Percentiles rank a stretch among this genome's conserved stretches.
These are phyloP conservation scores for Dinocampus coccinellae DNA, from an alignment of 2,888 invertebrate species.

Conservation along the genomic window DNA sequence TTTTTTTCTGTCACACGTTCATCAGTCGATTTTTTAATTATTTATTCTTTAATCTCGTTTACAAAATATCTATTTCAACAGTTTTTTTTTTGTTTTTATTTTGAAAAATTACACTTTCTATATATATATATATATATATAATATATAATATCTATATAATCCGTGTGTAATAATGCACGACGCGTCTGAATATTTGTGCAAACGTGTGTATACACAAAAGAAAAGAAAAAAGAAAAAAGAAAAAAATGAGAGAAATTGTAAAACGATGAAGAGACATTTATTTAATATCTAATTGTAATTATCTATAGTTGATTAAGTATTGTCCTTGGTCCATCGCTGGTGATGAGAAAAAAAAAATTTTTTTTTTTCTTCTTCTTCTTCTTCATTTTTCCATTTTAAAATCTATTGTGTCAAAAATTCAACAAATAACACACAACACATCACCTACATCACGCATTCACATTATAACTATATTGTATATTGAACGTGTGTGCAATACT, in stretches of 20 bases:
- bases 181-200: not conserved
- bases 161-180: not conserved
- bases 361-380: not conserved
- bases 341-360: conserved; percentile 14
- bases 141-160: not conserved
- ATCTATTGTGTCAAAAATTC: conserved; percentile 1
- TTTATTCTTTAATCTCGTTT: conserved; percentile 19
- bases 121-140: not conserved
- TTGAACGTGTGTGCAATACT: not conserved
- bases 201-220: not conserved
- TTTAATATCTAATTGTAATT: not conserved
- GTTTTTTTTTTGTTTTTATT: not conserved
- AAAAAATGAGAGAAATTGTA: not conserved
- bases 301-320: conserved; percentile 32
- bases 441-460: not conserved
- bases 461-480: not conserved
- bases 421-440: not conserved
- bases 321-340: conserved; percentile 45
- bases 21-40: conserved; percentile 17
- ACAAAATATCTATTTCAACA: conserved; percentile 32
- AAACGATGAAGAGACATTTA: not conserved
- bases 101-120: conserved; percentile 2
- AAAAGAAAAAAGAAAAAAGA: not conserved
- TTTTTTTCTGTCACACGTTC: not conserved
- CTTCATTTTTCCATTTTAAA: conserved; percentile 7